Percentiles rank a stretch among this genome's conserved stretches.
Conservation (phyloP, 1,140 invertebrate genomes). For the Colletes gigas region DNA sequence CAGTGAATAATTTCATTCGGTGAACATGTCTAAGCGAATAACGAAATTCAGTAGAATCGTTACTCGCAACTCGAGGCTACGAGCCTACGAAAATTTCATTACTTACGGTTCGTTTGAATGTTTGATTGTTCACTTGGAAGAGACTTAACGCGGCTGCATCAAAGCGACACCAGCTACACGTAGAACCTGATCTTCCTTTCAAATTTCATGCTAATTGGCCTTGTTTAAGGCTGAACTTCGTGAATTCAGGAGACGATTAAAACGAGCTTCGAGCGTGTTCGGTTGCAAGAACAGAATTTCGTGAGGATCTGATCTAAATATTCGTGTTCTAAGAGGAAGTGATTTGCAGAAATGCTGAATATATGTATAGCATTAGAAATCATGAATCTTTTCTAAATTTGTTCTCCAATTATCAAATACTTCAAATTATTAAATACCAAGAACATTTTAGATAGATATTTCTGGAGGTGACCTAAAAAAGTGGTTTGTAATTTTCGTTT, state of each 20-base stretch:
- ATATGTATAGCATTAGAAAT: constrained; percentile 24
- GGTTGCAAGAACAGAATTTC: neutral
- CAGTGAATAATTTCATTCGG: neutral
- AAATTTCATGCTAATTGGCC: constrained; percentile 43
- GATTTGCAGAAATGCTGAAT: neutral
- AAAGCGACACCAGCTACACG: constrained; percentile 11
- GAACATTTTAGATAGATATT: too few relatives aligned
- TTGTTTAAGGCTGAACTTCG: constrained; percentile 18
- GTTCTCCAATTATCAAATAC: too few relatives aligned
- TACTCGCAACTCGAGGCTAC: neutral
- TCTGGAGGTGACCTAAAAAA: too few relatives aligned
- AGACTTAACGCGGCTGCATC: constrained; percentile 6
- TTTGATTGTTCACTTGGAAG: constrained; percentile 25
- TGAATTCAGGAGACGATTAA: constrained; percentile 36
- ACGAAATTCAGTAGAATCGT: neutral
- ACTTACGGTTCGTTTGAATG: constrained; percentile 31
- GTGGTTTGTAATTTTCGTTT: too few relatives aligned
- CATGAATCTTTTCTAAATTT: neutral
- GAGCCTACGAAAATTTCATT: constrained; percentile 37
- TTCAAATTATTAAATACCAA: too few relatives aligned
- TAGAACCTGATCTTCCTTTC: constrained; percentile 24
- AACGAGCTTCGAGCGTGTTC: neutral
- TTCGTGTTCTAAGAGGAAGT: neutral
- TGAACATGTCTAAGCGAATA: neutral
- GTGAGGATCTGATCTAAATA: neutral